Evolutionary conservation across 2,888 invertebrate species (phyloP), one percentile per base, ranked within the genome.

Genomic region (Drosophila birchii): DNA sequence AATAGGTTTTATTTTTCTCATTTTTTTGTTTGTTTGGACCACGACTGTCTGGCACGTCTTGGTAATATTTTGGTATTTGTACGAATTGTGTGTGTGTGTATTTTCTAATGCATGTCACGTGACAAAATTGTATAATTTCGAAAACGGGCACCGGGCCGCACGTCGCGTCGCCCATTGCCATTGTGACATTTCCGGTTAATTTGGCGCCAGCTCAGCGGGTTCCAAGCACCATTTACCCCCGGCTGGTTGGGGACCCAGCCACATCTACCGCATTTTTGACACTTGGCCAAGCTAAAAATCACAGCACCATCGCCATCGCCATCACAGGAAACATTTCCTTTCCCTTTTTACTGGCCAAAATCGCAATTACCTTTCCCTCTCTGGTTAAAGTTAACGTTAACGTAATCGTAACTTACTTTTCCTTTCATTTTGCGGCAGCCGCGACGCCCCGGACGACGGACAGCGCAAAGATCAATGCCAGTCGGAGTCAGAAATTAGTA

Each of bases 111-210:
- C 82, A 79, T 83, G 87, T 90, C 89, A 91, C 90, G 90, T 90
- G 90, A 90, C 90, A 90, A 90, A 88, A 89, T 91, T 89, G 82
- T 89, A 90, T 90, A 87, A 82, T 87, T 91, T 80, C 71, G 76
- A 79, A 86, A 71, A 76, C 74, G 74, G 74, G 76, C 74, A 76
- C 51, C 86, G 83, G 86, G 88, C 86, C 86, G 89, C 89, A 87
- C 85, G 89, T 87, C 45, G 45, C 45, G 45, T 45, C 89, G 88
- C 88, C 81, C 86, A 79, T 89, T 89, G 85, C 81, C 86, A 79
- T 86, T 89, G 85, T 89, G 89, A 89, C 83, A 79, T 86, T 86
- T 86, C 86, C 86, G 89, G 88, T 88, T 86, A 89, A 86, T 88
- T 89, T 88, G 86, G 89, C 86, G 88, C 89, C 86, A 86, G 86